Evolutionary conservation across 2,113 vertebrate genomes (phyloP), one percentile per base, ranked within the genome.

Genomic region (Pangasianodon gigas): DNA sequence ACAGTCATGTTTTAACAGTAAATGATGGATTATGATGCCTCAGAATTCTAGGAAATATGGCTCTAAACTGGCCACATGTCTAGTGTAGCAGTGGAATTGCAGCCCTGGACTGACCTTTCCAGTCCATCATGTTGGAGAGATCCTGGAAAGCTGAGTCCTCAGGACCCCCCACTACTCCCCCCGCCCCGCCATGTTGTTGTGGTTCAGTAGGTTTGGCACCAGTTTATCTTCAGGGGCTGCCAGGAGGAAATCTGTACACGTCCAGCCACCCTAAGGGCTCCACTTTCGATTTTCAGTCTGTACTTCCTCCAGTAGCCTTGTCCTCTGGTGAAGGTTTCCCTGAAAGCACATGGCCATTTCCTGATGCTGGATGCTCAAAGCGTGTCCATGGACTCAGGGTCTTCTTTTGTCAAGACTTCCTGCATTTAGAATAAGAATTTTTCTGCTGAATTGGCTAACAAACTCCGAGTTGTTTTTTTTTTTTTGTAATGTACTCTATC

Each of bases 231-330:
- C 14, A 32, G 51, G 79, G n/a, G 51, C 48, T 54, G 79, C 79
- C 79, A 54, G 29, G 51, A 81, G 79, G 51, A 54, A 32, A 2
- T 54, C 79, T 81, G n/a, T 54, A 19, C 14, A 51, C 29, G 29
- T 82, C 51, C 79, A 54, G n/a, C 79, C 4, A 16, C 79, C 79
- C 79, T 82, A 9, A 54, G 29, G 79, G 51, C 51, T 82, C 79
- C 32, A 82, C 51, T 19, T 82, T 82, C 48, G 79, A 81, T 81
- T 81, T 81, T 52, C 48, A 52, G 79, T 81, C 79, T 52, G 48
- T 32, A 52, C 48, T 81, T 81, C 48, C 26, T 81, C 79, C 48
- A 81, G 14, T n/a, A 5, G 44, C 46, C 11, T 14, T 51, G 75
- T 26, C 75, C 24, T 79, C 46, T 14, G 11, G 9, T 54, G 51